phyloP scores from a whole-genome alignment of 2,113 vertebrate species.

The Panurus biarmicus region DNA sequence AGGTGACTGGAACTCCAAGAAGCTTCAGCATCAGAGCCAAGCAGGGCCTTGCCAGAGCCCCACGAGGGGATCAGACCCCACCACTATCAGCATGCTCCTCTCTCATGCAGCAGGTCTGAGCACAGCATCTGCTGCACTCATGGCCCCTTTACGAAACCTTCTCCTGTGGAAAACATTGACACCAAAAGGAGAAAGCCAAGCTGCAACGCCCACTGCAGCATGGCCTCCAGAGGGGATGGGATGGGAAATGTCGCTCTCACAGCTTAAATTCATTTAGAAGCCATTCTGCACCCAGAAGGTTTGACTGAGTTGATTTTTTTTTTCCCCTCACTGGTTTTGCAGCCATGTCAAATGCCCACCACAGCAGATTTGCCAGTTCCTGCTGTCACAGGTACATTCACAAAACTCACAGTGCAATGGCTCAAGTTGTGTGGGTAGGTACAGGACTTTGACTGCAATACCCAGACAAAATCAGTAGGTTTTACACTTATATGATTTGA shows the following conservation, averaged over 20 bases:
- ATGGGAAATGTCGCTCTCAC: not conserved
- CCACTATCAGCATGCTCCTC: not conserved
- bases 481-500: not conserved
- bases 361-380: not conserved
- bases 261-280: constrained; percentile 6
- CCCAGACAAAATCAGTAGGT: not conserved
- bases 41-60: not conserved
- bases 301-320: not conserved
- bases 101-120: not conserved
- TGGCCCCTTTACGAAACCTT: not conserved
- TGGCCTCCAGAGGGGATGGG: not conserved
- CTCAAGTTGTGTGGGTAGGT: not conserved
- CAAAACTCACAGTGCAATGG: not conserved
- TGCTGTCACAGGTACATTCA: not conserved
- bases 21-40: not conserved
- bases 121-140: constrained; percentile 13
- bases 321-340: not conserved
- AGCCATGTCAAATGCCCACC: not conserved
- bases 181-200: constrained; percentile 49
- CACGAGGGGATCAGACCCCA: not conserved
- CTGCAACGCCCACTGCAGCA: constrained; percentile 29
- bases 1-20: not conserved
- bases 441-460: not conserved
- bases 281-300: not conserved
- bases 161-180: constrained; percentile 50